Base-by-base conservation (phyloP, 2,113 vertebrate species). In the Dicaeum eximium region DNA sequence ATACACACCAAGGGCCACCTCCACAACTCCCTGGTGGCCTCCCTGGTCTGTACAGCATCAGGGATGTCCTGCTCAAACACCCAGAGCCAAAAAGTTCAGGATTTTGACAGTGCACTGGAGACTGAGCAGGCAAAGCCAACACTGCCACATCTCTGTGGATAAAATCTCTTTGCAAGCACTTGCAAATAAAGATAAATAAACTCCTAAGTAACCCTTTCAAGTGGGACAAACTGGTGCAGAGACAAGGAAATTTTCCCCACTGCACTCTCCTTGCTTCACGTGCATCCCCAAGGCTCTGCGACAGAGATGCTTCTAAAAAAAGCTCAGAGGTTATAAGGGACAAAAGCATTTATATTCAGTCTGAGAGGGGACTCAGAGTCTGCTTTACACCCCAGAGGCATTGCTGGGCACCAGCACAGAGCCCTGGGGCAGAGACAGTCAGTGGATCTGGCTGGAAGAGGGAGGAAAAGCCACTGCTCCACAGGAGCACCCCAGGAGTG, bases 91-190 rank as follows among this genome's bases (percentile, higher is more conserved):
- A 61, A 48, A 30, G 31, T 69, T 25, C 28, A 25, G 25, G 28
- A 1, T 47, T 21, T 44, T 30, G 5, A 21, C 22, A 19, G 35
- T 1, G 37, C 42, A 22, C 27, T 12, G 22, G 48, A 62, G 15
- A 37, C 18, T 1, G 3, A 79, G 71, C n/a, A 80, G 37, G 40
- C n/a, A 60, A 64, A 93, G 54, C 12, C 53, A 56, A 57, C 2
- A 5, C 12, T 35, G 60, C 31, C 60, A 47, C 35, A 40, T 3
- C 48, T 48, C 62, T 48, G 0, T 0, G 2, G 6, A 11, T 13
- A 35, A 93, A 74, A 64, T 10, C 9, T 57, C 71, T 81, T 66
- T 31, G 69, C 18, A 66, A 57, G 22, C 5, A 0, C 14, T 71
- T 71, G 38, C 37, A 73, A 86, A 61, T 15, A 70, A 74, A 80